These are phyloP conservation scores for Sphaerolaimus hirsutus DNA, from an alignment of 2,888 invertebrate genomes.

Conservation along the genomic window DNA sequence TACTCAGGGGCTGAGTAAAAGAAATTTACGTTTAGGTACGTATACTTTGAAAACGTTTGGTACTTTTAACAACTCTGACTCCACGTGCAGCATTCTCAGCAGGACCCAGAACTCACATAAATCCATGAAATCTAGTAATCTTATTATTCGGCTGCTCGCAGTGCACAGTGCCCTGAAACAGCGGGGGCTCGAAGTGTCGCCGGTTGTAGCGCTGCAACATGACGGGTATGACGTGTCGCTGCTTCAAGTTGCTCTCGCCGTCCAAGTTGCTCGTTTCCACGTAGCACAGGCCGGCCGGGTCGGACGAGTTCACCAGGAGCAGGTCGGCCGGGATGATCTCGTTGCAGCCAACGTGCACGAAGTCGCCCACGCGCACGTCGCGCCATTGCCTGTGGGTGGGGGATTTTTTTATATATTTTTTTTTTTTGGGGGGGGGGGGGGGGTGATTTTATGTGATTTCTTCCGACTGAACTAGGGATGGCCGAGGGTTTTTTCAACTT, in stretches of 20 bases:
- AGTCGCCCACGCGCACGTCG: constrained; percentile 68
- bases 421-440: too few relatives aligned
- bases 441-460: too few relatives aligned
- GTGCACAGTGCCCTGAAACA: constrained; percentile 55
- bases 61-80: too few relatives aligned
- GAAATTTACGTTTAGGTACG: too few relatives aligned
- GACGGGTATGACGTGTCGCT: constrained; percentile 47
- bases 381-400: too few relatives aligned
- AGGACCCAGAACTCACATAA: constrained; percentile 32
- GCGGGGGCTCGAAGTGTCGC: constrained; percentile 11
- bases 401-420: too few relatives aligned
- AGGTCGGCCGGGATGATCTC: constrained; percentile 89
- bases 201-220: constrained; percentile 7
- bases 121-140: constrained; percentile 76
- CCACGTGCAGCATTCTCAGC: too few relatives aligned
- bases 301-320: constrained; percentile 54
- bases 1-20: too few relatives aligned
- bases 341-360: constrained; percentile 81
- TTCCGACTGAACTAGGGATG: too few relatives aligned
- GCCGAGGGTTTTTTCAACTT: too few relatives aligned
- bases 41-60: too few relatives aligned
- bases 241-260: constrained; percentile 82
- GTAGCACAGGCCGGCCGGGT: constrained; percentile 63
- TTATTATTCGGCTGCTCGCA: constrained; percentile 83
- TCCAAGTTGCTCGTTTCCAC: constrained; percentile 87